phyloP scores from a whole-genome alignment of 2,113 vertebrate species.

The Ancistrus triradiatus region DNA sequence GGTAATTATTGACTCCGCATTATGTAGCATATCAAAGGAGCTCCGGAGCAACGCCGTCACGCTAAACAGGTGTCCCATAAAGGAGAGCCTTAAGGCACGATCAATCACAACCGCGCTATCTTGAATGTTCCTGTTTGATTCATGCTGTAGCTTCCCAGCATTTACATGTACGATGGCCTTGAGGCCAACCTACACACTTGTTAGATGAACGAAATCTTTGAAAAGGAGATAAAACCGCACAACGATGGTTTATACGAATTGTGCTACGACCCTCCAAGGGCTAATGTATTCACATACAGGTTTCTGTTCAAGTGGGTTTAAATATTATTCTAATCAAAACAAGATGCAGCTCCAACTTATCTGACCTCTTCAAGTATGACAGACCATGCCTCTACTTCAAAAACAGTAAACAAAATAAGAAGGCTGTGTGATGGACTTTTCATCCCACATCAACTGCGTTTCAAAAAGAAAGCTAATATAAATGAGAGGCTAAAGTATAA shows the following conservation, averaged over 20 bases:
- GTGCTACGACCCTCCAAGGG: not conserved
- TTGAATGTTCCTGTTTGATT: constrained; percentile 23
- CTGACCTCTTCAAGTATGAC: constrained; percentile 12
- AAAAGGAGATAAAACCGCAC: not conserved
- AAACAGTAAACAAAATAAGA: constrained; percentile 14
- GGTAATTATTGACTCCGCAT: constrained; percentile 23
- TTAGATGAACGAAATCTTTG: not conserved
- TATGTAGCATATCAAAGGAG: constrained; percentile 23
- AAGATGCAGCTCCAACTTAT: not conserved
- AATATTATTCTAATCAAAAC: not conserved
- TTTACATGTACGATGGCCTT: not conserved
- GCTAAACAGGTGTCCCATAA: constrained; percentile 21
- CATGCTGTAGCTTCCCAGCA: not conserved
- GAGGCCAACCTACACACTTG: constrained; percentile 1
- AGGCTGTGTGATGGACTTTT: constrained; percentile 12
- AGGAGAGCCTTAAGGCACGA: constrained; percentile 16
- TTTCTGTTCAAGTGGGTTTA: not conserved
- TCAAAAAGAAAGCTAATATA: no score
- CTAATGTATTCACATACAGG: not conserved
- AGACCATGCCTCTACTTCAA: not conserved
- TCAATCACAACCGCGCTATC: constrained; percentile 25
- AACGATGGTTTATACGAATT: not conserved
- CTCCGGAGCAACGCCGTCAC: constrained; percentile 4
- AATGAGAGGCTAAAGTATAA: no score
- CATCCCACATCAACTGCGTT: constrained; percentile 14